Base-by-base conservation (phyloP, 64 coral and sea anemone species). In the Hydrozoanthus tunicans region DNA sequence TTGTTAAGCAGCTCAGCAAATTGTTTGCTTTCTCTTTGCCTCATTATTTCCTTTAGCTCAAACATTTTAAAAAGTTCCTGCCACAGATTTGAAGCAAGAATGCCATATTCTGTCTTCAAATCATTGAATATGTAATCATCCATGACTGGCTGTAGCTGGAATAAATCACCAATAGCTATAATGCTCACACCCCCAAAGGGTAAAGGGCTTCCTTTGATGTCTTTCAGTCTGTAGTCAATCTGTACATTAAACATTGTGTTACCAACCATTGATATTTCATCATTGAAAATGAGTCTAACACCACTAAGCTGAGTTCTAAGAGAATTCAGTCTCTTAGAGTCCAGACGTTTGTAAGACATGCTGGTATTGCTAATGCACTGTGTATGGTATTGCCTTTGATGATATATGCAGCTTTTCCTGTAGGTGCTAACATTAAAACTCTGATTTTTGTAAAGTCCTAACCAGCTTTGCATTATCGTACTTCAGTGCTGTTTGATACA, bases 231-330 rank as follows among this genome's bases (percentile, higher is more conserved):
- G 20, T 20, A 20, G 20, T 20, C 20, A 20, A 20, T 20, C 20
- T 20, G 20, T 20, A 69, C 65, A 69, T 69, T 69, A 69, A 69
- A 69, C 65, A 69, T 69, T 69, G 65, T 69, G 65, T 73, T 73
- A 73, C 70, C 70, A 73, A 73, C 70, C 70, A 73, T 73, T 73
- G 70, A 73, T 73, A 73, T 73, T 26, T 73, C 70, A 73, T 73
- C 70, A 27, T 27, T 73, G 43, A 73, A 73, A 27, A 73, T 73
- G 20, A 73, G 70, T 73, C 43, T 73, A 73, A 73, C 43, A 26
- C 70, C 70, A 73, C 70, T 26, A 73, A 69, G 65, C 65, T 69
- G 65, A 69, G 14, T 17, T 69, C 65, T 69, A 69, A 69, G 65
- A 17, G 65, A 69, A 69, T 69, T 69, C 20, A 69, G 65, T 69